Base-by-base conservation (phyloP, 1,140 invertebrate species). In the Sminthurinus signatus region DNA sequence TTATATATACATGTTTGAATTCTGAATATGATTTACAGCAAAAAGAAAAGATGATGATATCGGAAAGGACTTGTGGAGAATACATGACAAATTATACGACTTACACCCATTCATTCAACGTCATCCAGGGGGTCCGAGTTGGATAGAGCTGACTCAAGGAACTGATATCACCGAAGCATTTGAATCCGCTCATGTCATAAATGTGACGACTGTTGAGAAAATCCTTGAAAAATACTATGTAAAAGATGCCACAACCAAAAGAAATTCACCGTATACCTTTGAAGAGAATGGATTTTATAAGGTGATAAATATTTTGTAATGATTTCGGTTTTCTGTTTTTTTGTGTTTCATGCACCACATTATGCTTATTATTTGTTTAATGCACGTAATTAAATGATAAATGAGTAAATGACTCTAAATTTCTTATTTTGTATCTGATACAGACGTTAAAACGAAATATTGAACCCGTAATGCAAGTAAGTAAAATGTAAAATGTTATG, bases 121-220 rank as follows among this genome's bases (percentile, higher is more conserved):
- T 1, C 75, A 76, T 64, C 75, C 75, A 21, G 75, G 75, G 58
- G 74, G 74, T 44, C 48, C 56, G 19, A 54, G 67, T 14, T 75
- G 75, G 75, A 52, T 75, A 0, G 52, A 60, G 25, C 48, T 65
- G 28, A 73, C 73, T 2, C 54, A 60, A 15, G 74, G 74, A 14
- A 73, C 71, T 0, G 74, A 75, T 46, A 74, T 75, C 23, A 74
- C 73, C 8, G 74, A 75, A 62, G 67, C 72, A 12, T 75, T 73
- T 46, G 72, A 75, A 62, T 50, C 70, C 2, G 64, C 69, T 31
- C 74, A 75, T 60, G 36, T 74, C 10, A 28, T 67, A 19, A 69
- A 67, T 29, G 23, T 62, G 2, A 50, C 50, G 19, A 51, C 54
- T 28, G 66, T 71, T 10, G 68, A 70, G 36, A 51, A 43, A 5